These are phyloP conservation scores for Dendrocopos noguchii DNA, from an alignment of 2,113 vertebrate genomes.

Conservation along the genomic window DNA sequence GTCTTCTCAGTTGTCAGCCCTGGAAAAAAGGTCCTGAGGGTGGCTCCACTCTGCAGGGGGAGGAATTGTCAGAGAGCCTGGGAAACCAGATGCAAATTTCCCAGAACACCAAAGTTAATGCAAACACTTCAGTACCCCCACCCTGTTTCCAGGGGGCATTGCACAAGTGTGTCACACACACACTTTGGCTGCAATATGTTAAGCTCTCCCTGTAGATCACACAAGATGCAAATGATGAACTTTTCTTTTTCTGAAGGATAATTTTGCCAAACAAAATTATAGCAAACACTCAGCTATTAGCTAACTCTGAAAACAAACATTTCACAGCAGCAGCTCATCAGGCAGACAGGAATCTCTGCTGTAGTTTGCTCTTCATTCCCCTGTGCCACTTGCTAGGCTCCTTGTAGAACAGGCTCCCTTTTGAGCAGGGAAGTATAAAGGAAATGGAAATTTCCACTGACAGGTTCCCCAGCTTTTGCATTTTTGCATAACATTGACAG, in stretches of 20 bases:
- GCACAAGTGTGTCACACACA: background rate
- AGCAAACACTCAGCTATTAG: background rate
- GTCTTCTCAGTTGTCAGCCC: background rate
- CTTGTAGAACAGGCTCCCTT: background rate
- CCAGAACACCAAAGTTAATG: background rate
- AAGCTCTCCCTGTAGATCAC: background rate
- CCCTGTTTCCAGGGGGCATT: background rate
- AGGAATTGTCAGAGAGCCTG: background rate
- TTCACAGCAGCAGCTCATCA: background rate
- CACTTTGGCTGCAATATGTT: background rate
- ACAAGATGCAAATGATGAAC: background rate
- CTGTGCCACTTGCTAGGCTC: background rate
- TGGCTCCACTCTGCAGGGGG: background rate
- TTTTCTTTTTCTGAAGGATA: too few relatives aligned
- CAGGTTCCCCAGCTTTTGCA: constrained; percentile 4
- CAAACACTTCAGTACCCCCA: background rate
- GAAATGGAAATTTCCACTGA: constrained; percentile 51
- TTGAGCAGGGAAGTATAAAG: background rate
- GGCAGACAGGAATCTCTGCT: background rate
- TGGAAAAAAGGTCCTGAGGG: background rate
- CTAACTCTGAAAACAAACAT: background rate
- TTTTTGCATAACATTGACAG: constrained; percentile 2
- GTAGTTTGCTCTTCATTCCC: background rate
- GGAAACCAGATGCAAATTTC: background rate
- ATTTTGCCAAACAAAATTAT: background rate